phyloP scores from a whole-genome alignment of 2,888 invertebrate genomes.

The Tenthredo livida region DNA sequence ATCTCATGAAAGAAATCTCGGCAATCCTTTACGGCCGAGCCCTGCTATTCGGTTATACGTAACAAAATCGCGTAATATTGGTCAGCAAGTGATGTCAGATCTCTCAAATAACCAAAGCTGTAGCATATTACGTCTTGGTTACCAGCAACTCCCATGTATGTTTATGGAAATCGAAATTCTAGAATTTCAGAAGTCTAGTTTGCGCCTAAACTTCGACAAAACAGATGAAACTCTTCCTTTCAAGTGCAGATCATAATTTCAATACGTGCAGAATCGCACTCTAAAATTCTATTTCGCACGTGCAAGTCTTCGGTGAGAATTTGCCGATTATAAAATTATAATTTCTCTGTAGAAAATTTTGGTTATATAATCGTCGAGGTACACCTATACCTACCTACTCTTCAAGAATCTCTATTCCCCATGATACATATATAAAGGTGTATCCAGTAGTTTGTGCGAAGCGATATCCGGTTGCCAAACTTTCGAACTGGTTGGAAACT shows the following conservation, averaged over 20 bases:
- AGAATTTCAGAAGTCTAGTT: no score
- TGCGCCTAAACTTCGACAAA: no score
- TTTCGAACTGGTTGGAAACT: conserved; percentile 37
- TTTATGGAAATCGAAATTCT: no score
- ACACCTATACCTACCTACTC: not conserved
- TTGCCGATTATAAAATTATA: no score
- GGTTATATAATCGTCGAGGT: not conserved
- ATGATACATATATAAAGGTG: not conserved
- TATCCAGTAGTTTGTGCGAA: not conserved
- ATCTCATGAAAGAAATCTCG: conserved; percentile 12
- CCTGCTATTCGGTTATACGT: conserved; percentile 22
- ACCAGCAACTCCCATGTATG: not conserved
- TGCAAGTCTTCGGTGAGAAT: no score
- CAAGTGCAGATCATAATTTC: no score
- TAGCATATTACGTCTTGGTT: no score
- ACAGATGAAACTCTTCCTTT: no score
- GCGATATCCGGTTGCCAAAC: conserved; percentile 37
- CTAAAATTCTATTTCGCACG: no score
- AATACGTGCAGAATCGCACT: no score
- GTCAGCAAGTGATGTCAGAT: not conserved
- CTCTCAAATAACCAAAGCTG: not conserved
- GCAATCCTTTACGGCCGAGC: not conserved
- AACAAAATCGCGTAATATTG: conserved; percentile 27
- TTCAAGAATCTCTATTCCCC: not conserved
- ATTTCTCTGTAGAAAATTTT: not conserved